These are phyloP conservation scores for Neodiprion virginianus DNA, from an alignment of 1,140 invertebrate genomes.

Conservation along the genomic window DNA sequence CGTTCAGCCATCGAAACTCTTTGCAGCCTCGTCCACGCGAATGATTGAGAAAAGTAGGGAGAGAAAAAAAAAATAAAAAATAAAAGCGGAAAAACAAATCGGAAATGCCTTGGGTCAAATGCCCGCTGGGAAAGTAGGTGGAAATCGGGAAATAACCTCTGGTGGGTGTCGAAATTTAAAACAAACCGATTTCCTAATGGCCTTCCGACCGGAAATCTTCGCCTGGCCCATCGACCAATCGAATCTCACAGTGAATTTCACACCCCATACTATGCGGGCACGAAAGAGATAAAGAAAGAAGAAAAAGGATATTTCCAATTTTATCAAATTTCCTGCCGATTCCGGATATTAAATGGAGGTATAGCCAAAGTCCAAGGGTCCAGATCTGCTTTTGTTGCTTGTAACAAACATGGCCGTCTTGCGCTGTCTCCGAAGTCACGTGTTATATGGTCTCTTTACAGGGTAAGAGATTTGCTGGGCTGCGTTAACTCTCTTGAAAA, in stretches of 20 bases:
- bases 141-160: slow-evolving; percentile 16
- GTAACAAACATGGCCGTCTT: slow-evolving; percentile 1
- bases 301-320: slow-evolving; percentile 55
- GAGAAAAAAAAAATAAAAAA: neutral
- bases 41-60: neutral
- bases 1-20: neutral
- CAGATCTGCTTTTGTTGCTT: neutral
- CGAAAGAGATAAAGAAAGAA: slow-evolving; percentile 32
- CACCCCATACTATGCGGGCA: slow-evolving; percentile 41
- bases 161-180: slow-evolving; percentile 30
- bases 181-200: slow-evolving; percentile 40
- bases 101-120: slow-evolving; percentile 1
- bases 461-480: neutral
- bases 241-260: slow-evolving; percentile 63
- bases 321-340: slow-evolving; percentile 55
- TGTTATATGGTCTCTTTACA: neutral
- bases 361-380: neutral
- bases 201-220: slow-evolving; percentile 54
- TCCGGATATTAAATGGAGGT: neutral
- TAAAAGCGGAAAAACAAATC: neutral
- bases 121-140: slow-evolving; percentile 10
- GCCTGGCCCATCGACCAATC: slow-evolving; percentile 52
- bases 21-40: slow-evolving; percentile 3
- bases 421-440: neutral
- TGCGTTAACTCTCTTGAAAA: slow-evolving; percentile 1